These are phyloP conservation scores for Pedetes capensis DNA, from an alignment of 2,113 vertebrate genomes.

Conservation along the genomic window DNA sequence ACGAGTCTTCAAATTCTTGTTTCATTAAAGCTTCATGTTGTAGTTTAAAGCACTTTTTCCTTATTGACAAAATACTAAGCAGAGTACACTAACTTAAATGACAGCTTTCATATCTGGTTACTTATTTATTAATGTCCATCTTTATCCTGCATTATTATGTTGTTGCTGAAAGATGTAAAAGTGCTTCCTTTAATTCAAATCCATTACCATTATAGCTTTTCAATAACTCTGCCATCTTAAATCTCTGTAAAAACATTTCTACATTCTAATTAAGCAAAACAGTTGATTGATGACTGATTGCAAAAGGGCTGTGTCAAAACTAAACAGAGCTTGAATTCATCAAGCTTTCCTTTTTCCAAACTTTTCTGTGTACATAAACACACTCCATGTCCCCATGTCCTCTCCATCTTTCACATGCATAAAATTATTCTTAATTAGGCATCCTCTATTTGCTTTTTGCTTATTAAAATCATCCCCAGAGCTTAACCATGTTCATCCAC, in stretches of 20 bases:
- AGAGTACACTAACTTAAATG: rapidly evolving
- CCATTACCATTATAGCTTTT: neutral
- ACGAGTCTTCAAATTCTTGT: neutral
- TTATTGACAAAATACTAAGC: neutral
- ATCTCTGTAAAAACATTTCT: conserved; percentile 55
- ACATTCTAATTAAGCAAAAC: conserved; percentile 57
- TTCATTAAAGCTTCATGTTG: neutral
- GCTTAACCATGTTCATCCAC: conserved; percentile 28
- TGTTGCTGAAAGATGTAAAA: neutral
- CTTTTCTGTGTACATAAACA: conserved; percentile 37
- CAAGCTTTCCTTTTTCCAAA: conserved; percentile 22
- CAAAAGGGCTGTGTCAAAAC: conserved; percentile 39
- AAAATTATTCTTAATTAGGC: conserved; percentile 48
- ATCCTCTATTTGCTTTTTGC: neutral
- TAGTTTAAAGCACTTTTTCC: neutral
- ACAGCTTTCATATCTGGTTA: neutral
- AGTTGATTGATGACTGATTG: conserved; percentile 47
- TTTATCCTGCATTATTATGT: neutral
- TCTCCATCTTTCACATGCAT: conserved; percentile 29
- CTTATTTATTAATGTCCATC: neutral
- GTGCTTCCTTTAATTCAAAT: neutral
- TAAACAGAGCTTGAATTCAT: conserved; percentile 54
- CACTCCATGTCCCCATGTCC: neutral
- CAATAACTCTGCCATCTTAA: neutral
- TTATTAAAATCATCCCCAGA: conserved; percentile 36